Conservation (phyloP, 2,888 invertebrate species). For the Liodrosophila aerea region DNA sequence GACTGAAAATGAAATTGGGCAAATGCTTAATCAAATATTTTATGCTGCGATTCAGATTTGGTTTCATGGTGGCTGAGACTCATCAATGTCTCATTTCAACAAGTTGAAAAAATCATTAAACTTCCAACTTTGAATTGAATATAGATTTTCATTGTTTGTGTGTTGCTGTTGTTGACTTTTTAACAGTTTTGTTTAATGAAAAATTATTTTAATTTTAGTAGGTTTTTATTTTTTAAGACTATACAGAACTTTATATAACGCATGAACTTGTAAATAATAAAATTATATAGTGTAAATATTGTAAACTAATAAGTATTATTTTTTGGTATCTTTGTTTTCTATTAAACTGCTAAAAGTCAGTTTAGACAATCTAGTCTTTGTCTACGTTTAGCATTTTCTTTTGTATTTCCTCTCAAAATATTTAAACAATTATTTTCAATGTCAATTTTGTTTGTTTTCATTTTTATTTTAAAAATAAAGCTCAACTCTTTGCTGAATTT, state of each 20-base stretch:
- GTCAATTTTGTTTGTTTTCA: slow-evolving; percentile 22
- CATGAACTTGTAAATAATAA: too few species aligned
- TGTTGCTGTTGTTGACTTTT: slow-evolving; percentile 30
- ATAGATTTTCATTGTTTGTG: slow-evolving; percentile 15
- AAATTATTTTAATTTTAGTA: slow-evolving; percentile 49
- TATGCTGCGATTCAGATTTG: slow-evolving; percentile 10
- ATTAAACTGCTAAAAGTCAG: too few species aligned
- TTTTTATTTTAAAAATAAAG: slow-evolving; percentile 7
- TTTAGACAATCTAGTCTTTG: too few species aligned
- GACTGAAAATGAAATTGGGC: slow-evolving; percentile 37
- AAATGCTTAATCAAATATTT: slow-evolving; percentile 56
- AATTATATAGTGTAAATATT: too few species aligned
- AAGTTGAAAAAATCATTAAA: slow-evolving; percentile 48
- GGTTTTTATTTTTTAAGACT: too few species aligned
- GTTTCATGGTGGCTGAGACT: slow-evolving; percentile 7
- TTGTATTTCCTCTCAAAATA: slow-evolving; percentile 10
- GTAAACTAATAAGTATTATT: too few species aligned
- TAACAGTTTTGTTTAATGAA: slow-evolving; percentile 42
- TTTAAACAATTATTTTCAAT: slow-evolving; percentile 32
- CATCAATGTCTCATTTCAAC: slow-evolving; percentile 35
- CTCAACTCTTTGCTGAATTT: slow-evolving; percentile 18
- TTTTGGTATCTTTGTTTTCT: slow-evolving; percentile 11
- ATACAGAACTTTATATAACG: too few species aligned
- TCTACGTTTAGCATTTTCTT: not conserved
- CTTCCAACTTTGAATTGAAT: slow-evolving; percentile 26